Evolutionary conservation across 23 tunicate species (phyloP), one percentile per base, ranked within the genome.

Genomic region (Aplidium turbinatum): DNA sequence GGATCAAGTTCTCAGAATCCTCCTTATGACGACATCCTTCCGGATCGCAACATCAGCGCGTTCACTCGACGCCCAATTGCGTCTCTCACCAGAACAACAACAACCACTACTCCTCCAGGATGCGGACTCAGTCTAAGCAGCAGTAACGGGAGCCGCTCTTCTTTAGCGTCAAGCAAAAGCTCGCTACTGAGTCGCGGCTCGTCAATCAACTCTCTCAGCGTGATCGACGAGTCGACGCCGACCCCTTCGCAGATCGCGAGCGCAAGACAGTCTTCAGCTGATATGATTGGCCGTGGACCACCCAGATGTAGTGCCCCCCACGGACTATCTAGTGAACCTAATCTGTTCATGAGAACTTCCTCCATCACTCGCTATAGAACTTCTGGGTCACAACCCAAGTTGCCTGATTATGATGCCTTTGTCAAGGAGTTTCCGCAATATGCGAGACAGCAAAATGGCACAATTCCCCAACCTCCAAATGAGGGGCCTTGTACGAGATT

Each of bases 161-260:
- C 85, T 35, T 58, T 69, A 0, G 70, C 77, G 3, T 80, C 85
- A 20, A 80, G 85, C 31, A 80, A 80, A 31, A 80, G 77, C 50
- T 80, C 85, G 32, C 58, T 80, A 23, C 29, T 57, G 38, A 80
- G 85, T 28, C 69, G 85, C 5, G 85, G 78, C 0, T 80, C 85
- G 39, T 80, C 85, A 0, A 31, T 80, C 13, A 80, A 80, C 73
- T 80, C 85, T 16, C 77, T 80, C 20, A 51, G 85, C 57, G 77
- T 80, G 0, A 80, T 80, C 54, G 85, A 80, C 77, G 85, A 80
- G 25, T 39, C 77, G 25, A 80, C 85, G 2, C 85, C 85, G 45
- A 80, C 85, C 9, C 85, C 85, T 57, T 56, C 75, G 20, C 77
- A 68, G 35, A 32, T 80, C 7, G 77, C 85, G 46, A 69, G 68